Base-by-base conservation (phyloP, 2,888 invertebrate genomes). In the Patella depressa region DNA sequence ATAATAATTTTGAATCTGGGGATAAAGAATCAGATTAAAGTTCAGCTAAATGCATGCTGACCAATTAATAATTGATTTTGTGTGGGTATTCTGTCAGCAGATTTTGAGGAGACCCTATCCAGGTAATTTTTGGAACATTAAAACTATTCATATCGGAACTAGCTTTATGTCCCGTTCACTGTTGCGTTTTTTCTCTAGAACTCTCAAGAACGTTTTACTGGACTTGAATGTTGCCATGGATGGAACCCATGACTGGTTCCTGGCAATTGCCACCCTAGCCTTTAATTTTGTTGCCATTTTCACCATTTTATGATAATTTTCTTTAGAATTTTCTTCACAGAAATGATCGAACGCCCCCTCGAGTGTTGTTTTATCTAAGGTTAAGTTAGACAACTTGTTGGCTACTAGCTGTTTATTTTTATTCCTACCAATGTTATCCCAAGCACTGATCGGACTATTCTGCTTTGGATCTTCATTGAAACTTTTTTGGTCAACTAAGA, bases 291-390 rank as follows among this genome's bases (percentile, higher is more conserved):
- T 72, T 0, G 88, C 87, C 53, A 85, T 76, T 53, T 83, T 81
- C 65, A 86, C 83, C 59, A 87, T 79, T 72, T 82, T 83, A 14
- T 83, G 81, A 14, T 86, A 79, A 34, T 84, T 82, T 15, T 86
- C 86, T 12, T 78, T 71, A 2, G 81, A 78, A 45, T 78, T 79
- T 45, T 83, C 79, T 29, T 73, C 55, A 78, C 85, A 85, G 74
- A 87, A 86, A 24, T 84, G 77, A 73, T 88, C 84, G 76, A 88
- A 88, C 11, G 86, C 86, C 12, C 69, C 77, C 74, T 85, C 83
- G 14, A 88, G 71, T 73, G 80, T 80, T 17, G 77, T 53, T 17
- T 81, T 79, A 71, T 85, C 83, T 4, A 84, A 29, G 2, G 79
- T 78, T 1, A 82, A 70, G 11, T 75, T 79, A 2, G 73, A 73